Evolutionary conservation across 1,140 invertebrate genomes (phyloP), one percentile per base, ranked within the genome.

Genomic region (Drosophila arawakana): DNA sequence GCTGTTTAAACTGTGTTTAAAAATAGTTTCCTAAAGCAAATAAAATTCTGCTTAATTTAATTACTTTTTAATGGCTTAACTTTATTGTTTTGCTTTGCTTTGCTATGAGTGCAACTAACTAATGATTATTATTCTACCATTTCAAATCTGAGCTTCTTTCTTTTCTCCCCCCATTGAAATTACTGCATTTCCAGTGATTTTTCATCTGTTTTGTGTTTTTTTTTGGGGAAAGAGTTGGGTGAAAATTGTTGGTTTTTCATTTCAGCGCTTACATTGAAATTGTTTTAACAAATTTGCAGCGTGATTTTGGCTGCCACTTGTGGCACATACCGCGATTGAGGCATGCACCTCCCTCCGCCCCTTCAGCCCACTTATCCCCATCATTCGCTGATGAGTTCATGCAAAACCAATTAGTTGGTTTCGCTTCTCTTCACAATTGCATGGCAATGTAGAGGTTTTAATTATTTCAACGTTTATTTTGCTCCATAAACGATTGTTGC

Each of bases 381-480:
- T 60, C 66, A 4, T n/a, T 35, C 13, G 9, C 15, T 18, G 66
- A 79, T n/a, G 50, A 65, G 50, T 76, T 86, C 82, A 86, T 86
- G 82, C 82, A 86, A 86, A 88, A 86, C 82, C 82, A 88, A 86
- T 86, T 86, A 86, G 82, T 71, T 82, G 69, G 83, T 88, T 74
- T 88, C 83, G 82, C 82, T 79, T 82, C 83, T 81, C 80, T 62
- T 73, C 83, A 67, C 78, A 80, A 81, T 67, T 67, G 69, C 67
- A 63, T 59, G 70, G 74, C 39, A 61, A 49, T 18, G 65, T 52
- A 18, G 18, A 41, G 50, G 44, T 61, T 74, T 74, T 74, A 74
- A 74, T 74, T 74, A 70, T 70, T 74, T 49, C 41, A 54, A 41
- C 43, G 71, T 73, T 68, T 30, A 30, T 30, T 30, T 30, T 68